Conservation (phyloP, 2,888 invertebrate genomes). For the Harpagoxenus sublaevis region DNA sequence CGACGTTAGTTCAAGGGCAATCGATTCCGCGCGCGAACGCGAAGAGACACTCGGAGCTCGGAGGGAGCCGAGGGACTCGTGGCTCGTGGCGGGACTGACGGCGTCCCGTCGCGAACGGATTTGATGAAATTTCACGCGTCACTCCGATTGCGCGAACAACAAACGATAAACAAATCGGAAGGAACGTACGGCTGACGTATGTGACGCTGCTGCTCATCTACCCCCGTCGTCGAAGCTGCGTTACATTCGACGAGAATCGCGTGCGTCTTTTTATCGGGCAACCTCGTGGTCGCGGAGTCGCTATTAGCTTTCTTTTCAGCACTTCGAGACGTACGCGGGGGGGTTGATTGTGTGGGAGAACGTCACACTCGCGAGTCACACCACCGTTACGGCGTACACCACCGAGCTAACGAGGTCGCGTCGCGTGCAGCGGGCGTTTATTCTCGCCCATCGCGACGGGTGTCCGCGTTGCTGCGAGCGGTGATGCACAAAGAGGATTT, state of each 20-base stretch:
- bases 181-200: slow-evolving; percentile 1
- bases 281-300: neutral
- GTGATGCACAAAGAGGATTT: slow-evolving; percentile 14
- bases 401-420: neutral
- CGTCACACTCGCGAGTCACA: neutral
- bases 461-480: neutral
- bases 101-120: no score
- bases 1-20: slow-evolving; percentile 24
- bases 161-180: neutral
- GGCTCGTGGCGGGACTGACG: no score
- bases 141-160: neutral
- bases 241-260: no score
- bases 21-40: neutral
- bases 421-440: slow-evolving; percentile 37
- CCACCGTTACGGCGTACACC: neutral
- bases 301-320: no score
- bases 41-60: no score
- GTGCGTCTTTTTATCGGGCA: neutral
- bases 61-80: no score
- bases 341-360: no score
- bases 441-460: slow-evolving; percentile 59
- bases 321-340: neutral
- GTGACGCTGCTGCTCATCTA: neutral
- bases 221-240: neutral
- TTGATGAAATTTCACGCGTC: no score